Conservation (phyloP, 2,888 invertebrate species). For the Pandemis corylana region DNA sequence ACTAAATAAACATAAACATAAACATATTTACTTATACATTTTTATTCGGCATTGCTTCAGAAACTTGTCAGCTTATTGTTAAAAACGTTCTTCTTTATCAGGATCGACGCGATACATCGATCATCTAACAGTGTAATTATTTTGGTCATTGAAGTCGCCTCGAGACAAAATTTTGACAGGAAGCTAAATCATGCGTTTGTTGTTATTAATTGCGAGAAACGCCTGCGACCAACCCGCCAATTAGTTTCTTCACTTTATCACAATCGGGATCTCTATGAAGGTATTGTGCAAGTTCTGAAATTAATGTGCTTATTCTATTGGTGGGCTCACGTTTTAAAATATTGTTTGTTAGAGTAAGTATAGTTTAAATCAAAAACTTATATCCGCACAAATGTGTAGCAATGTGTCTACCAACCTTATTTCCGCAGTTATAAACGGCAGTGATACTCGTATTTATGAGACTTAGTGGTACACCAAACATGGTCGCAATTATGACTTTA, state of each 20-base stretch:
- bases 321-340: background rate
- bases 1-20: too few species aligned
- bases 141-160: background rate
- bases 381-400: too few species aligned
- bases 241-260: constrained; percentile 10
- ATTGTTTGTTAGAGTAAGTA: background rate
- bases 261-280: constrained; percentile 3
- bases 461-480: too few species aligned
- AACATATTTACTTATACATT: too few species aligned
- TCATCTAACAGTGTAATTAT: background rate
- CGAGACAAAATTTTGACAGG: constrained; percentile 12
- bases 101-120: background rate
- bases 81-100: too few species aligned
- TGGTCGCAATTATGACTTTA: too few species aligned
- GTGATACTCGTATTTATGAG: too few species aligned
- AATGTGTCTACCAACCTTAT: too few species aligned
- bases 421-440: too few species aligned
- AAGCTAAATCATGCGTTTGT: constrained; percentile 21
- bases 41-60: too few species aligned
- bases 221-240: background rate
- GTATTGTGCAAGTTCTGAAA: constrained; percentile 8
- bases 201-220: constrained; percentile 18
- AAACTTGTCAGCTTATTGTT: too few species aligned
- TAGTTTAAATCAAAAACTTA: too few species aligned
- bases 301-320: constrained; percentile 4